Evolutionary conservation across 92 coral and sea anemone species (phyloP).

Genomic region (Palythoa caribaeorum): DNA sequence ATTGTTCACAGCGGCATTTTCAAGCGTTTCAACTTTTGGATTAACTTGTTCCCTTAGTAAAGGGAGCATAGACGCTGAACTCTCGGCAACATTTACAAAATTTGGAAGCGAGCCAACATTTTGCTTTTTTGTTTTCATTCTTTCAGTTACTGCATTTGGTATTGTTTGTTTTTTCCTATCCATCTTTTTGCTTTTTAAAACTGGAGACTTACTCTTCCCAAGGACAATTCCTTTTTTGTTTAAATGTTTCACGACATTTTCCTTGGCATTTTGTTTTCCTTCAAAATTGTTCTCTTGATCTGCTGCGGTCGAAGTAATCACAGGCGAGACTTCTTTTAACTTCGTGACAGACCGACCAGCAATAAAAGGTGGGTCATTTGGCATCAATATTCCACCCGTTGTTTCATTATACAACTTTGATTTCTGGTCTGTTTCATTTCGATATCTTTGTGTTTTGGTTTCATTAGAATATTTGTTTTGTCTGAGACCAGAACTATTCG

Average conservation of each 20-base stretch:
- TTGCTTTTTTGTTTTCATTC: slow-evolving; percentile 16
- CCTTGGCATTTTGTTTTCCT: not conserved
- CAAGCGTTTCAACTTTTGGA: slow-evolving; percentile 13
- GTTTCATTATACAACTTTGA: not conserved
- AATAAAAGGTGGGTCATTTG: not conserved
- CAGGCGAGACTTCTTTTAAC: not conserved
- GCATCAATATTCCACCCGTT: slow-evolving; percentile 7
- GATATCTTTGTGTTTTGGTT: not conserved
- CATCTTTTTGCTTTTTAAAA: not conserved
- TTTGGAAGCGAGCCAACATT: not conserved
- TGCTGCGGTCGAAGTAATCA: not conserved
- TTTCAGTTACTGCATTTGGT: not conserved
- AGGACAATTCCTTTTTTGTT: not conserved
- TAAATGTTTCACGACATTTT: not conserved
- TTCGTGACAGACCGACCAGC: not conserved
- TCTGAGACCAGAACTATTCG: not conserved
- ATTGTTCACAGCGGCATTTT: not conserved
- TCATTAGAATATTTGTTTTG: not conserved
- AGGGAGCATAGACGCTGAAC: slow-evolving; percentile 26
- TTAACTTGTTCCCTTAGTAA: not conserved
- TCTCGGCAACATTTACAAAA: slow-evolving; percentile 11
- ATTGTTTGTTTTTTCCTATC: not conserved
- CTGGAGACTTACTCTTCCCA: not conserved
- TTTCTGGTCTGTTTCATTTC: not conserved
- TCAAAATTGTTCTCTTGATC: slow-evolving; percentile 9